These are phyloP conservation scores for Drosophila pseudoananassae DNA, from an alignment of 1,140 invertebrate genomes.

Conservation along the genomic window DNA sequence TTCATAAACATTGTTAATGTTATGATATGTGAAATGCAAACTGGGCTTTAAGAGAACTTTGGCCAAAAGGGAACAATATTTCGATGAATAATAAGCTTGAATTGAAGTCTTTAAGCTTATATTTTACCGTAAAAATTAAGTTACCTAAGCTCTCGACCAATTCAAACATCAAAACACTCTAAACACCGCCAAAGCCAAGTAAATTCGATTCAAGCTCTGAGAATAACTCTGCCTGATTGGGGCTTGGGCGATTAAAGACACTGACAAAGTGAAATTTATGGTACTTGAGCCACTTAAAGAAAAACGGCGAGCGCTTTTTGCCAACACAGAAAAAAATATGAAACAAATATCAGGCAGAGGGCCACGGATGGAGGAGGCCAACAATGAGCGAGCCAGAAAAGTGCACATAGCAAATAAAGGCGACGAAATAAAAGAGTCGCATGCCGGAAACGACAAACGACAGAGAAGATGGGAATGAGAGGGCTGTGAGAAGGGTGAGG, in stretches of 20 bases:
- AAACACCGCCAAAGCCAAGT: background rate
- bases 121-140: background rate
- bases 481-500: background rate
- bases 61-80: background rate
- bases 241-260: constrained; percentile 39
- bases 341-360: constrained; percentile 40
- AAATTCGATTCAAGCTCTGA: constrained; percentile 26
- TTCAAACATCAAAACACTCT: background rate
- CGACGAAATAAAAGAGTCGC: constrained; percentile 57
- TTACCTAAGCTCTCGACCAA: background rate
- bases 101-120: too few species aligned
- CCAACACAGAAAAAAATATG: constrained; percentile 45
- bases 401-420: constrained; percentile 47
- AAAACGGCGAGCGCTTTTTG: constrained; percentile 30
- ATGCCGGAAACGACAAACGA: constrained; percentile 70
- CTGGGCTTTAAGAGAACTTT: background rate
- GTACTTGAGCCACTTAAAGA: constrained; percentile 39
- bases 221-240: constrained; percentile 38
- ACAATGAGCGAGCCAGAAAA: constrained; percentile 17
- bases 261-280: constrained; percentile 51
- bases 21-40: background rate
- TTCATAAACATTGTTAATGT: constrained; percentile 47
- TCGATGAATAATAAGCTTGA: too few species aligned
- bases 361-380: background rate
- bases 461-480: background rate